phyloP scores from a whole-genome alignment of 2,888 invertebrate genomes.

The Meteorus colon region DNA sequence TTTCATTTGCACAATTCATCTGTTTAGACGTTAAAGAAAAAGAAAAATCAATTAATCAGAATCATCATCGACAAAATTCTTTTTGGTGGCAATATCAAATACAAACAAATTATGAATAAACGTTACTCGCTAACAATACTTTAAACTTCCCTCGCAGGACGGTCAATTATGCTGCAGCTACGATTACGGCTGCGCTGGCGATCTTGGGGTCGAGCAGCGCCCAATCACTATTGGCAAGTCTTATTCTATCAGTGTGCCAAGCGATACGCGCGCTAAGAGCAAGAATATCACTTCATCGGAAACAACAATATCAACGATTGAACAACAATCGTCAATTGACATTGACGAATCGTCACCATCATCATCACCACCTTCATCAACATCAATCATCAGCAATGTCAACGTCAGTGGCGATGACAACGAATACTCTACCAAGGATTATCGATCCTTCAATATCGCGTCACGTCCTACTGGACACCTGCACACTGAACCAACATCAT shows the following conservation, averaged over 20 bases:
- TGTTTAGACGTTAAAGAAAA: not conserved
- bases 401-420: not conserved
- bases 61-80: constrained; percentile 34
- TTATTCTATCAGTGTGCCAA: constrained; percentile 57
- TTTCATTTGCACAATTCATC: not conserved
- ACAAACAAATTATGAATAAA: not conserved
- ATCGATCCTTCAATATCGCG: constrained; percentile 10
- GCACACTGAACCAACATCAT: constrained; percentile 21
- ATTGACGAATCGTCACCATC: constrained; percentile 34
- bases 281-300: constrained; percentile 63
- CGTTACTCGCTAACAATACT: constrained; percentile 31
- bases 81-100: constrained; percentile 22
- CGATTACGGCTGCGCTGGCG: constrained; percentile 74
- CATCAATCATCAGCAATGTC: not conserved
- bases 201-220: constrained; percentile 64
- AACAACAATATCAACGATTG: constrained; percentile 68
- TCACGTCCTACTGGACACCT: constrained; percentile 18
- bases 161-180: constrained; percentile 75
- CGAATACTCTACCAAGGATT: constrained; percentile 33
- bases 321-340: constrained; percentile 39
- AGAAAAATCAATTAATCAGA: not conserved
- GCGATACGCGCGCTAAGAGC: constrained; percentile 59
- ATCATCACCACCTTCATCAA: constrained; percentile 36
- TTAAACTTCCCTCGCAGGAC: constrained; percentile 67
- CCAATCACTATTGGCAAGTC: constrained; percentile 58